A percentile compares a stretch with the other conserved stretches of the same genome.
Evolutionary conservation across 37 sponge, comb jelly and placozoan genomes (phyloP).

Genomic region (Ianthella basta): DNA sequence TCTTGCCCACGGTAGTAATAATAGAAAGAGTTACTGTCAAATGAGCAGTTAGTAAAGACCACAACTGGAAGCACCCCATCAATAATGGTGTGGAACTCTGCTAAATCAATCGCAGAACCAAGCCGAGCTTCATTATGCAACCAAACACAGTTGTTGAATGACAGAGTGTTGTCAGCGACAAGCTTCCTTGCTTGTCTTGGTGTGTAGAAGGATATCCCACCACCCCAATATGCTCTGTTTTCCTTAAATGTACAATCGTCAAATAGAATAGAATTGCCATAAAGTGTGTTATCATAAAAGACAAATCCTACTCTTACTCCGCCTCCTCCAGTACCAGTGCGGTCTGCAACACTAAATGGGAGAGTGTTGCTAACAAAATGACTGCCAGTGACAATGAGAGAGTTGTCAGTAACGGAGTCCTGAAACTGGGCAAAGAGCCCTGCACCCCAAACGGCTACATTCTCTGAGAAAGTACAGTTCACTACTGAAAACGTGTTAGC

Average conservation of each 20-base stretch:
- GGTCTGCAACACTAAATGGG: neutral
- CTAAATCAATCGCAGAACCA: conserved; percentile 58
- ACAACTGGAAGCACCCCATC: conserved; percentile 23
- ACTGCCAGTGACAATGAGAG: conserved; percentile 8
- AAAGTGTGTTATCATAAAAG: neutral
- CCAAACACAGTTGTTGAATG: conserved; percentile 40
- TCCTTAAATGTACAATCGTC: conserved; percentile 40
- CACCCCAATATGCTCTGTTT: conserved; percentile 63
- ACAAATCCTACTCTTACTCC: conserved; percentile 13
- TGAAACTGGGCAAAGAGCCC: conserved; percentile 67
- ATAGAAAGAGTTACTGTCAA: conserved; percentile 31
- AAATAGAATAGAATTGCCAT: conserved; percentile 30
- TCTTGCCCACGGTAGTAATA: neutral
- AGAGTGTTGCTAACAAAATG: conserved; percentile 34
- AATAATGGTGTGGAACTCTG: conserved; percentile 26
- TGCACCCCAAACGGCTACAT: conserved; percentile 69
- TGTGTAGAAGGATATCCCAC: conserved; percentile 45
- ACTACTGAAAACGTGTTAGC: conserved; percentile 44
- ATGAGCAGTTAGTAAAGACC: conserved; percentile 44
- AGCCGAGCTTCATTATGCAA: conserved; percentile 43
- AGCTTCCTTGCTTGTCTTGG: conserved; percentile 13
- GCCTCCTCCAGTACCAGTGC: conserved; percentile 53
- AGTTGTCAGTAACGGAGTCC: conserved; percentile 41
- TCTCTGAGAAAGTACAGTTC: conserved; percentile 49
- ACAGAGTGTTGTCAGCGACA: conserved; percentile 26